A percentile compares a stretch with the other conserved stretches of the same genome.
Conservation (phyloP, 1,140 invertebrate genomes). For the Drosophila sulfurigaster region DNA sequence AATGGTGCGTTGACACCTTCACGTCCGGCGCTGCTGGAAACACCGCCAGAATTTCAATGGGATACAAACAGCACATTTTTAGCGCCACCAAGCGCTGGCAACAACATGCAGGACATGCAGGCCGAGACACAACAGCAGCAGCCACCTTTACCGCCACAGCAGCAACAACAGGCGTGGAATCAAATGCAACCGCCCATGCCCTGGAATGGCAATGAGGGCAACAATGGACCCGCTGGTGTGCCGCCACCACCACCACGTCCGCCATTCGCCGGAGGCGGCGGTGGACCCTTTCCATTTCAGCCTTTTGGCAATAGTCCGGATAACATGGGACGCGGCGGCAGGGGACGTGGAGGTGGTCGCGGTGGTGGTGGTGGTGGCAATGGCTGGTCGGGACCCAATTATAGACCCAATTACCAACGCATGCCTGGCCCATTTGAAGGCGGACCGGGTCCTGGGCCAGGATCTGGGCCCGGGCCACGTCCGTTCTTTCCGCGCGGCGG, state of each 20-base stretch:
- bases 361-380: slow-evolving; percentile 65
- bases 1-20: slow-evolving; percentile 52
- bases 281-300: slow-evolving; percentile 58
- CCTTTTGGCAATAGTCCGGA: slow-evolving; percentile 65
- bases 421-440: slow-evolving; percentile 65
- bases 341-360: slow-evolving; percentile 59
- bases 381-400: slow-evolving; percentile 66
- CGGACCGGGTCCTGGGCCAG: slow-evolving; percentile 50
- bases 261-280: slow-evolving; percentile 47
- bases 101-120: slow-evolving; percentile 59
- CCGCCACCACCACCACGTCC: slow-evolving; percentile 70
- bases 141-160: slow-evolving; percentile 10
- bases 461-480: slow-evolving; percentile 42
- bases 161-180: slow-evolving; percentile 61
- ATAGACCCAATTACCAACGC: slow-evolving; percentile 69
- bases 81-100: slow-evolving; percentile 33
- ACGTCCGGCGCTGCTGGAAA: slow-evolving; percentile 74
- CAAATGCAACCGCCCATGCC: slow-evolving; percentile 70
- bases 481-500: slow-evolving; percentile 63
- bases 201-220: slow-evolving; percentile 50
- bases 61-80: slow-evolving; percentile 63
- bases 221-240: slow-evolving; percentile 44
- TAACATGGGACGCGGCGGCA: slow-evolving; percentile 61
- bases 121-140: slow-evolving; percentile 48
- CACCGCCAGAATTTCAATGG: slow-evolving; percentile 76